phyloP scores from a whole-genome alignment of 2,888 invertebrate genomes.

The Bombylius major region DNA sequence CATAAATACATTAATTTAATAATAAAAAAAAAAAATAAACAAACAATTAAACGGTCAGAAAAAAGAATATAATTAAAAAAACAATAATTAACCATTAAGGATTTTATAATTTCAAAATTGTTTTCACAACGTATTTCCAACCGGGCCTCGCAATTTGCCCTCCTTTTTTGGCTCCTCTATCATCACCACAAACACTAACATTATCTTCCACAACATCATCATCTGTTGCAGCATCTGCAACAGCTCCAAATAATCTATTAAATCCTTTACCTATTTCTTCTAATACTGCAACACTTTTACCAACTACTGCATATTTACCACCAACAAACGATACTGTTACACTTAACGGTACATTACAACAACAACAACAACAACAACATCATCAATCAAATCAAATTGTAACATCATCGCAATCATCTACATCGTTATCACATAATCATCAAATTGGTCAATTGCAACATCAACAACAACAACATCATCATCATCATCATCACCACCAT shows the following conservation, averaged over 20 bases:
- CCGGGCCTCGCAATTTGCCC: conserved; percentile 24
- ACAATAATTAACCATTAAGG: too few species aligned
- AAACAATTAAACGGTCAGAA: too few species aligned
- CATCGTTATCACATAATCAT: conserved; percentile 9
- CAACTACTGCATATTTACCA: conserved; percentile 7
- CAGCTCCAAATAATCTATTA: conserved; percentile 10
- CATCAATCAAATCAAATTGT: conserved; percentile 20
- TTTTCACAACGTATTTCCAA: conserved; percentile 25
- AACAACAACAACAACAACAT: conserved; percentile 14
- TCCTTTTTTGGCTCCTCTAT: conserved; percentile 21
- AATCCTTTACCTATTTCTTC: conserved; percentile 5
- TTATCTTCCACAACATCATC: conserved; percentile 4
- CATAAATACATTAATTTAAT: too few species aligned
- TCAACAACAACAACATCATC: conserved; percentile 3
- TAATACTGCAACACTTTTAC: conserved; percentile 5
- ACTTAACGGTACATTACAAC: conserved; percentile 10
- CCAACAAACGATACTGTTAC: conserved; percentile 3
- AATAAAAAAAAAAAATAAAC: too few species aligned
- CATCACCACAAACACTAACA: conserved; percentile 11
- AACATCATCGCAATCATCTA: conserved; percentile 9
- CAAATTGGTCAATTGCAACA: conserved; percentile 1
- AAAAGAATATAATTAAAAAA: too few species aligned
- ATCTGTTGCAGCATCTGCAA: conserved; percentile 7
- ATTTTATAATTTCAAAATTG: conserved; percentile 14
- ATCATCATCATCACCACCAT: conserved; percentile 7